These are phyloP conservation scores for Colletes gigas DNA, from an alignment of 1,140 invertebrate genomes.

Conservation along the genomic window DNA sequence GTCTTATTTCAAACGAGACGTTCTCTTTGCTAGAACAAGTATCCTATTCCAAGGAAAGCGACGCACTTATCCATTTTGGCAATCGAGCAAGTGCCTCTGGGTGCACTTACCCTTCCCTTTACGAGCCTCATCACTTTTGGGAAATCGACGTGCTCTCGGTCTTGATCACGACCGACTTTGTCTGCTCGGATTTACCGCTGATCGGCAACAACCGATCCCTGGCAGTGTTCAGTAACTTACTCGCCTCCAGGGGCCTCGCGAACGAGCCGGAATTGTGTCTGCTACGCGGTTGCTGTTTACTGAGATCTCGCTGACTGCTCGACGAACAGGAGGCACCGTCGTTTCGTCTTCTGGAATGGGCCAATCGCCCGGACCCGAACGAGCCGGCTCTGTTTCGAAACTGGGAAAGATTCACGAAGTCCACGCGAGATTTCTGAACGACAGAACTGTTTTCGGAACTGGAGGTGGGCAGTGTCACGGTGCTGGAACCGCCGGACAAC, in stretches of 20 bases:
- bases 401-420: conserved; percentile 68
- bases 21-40: conserved; percentile 17
- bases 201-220: conserved; percentile 53
- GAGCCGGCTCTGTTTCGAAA: conserved; percentile 74
- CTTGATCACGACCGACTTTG: conserved; percentile 41
- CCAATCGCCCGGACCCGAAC: conserved; percentile 75
- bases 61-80: conserved; percentile 12
- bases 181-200: conserved; percentile 46
- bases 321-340: conserved; percentile 56
- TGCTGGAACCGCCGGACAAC: conserved; percentile 76
- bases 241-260: conserved; percentile 64
- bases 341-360: conserved; percentile 62
- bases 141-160: conserved; percentile 28
- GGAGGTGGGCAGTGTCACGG: conserved; percentile 68
- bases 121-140: conserved; percentile 46
- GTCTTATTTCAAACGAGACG: background rate
- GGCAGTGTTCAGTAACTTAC: conserved; percentile 56
- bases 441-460: conserved; percentile 42
- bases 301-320: conserved; percentile 63
- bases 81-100: conserved; percentile 37
- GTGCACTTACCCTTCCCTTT: conserved; percentile 4
- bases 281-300: conserved; percentile 63
- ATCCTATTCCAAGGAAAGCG: background rate
- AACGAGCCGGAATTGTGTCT: conserved; percentile 73
- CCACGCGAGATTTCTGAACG: conserved; percentile 60